Base-by-base conservation (phyloP, 2,797 vertebrate genomes). In the Hipposideros larvatus region DNA sequence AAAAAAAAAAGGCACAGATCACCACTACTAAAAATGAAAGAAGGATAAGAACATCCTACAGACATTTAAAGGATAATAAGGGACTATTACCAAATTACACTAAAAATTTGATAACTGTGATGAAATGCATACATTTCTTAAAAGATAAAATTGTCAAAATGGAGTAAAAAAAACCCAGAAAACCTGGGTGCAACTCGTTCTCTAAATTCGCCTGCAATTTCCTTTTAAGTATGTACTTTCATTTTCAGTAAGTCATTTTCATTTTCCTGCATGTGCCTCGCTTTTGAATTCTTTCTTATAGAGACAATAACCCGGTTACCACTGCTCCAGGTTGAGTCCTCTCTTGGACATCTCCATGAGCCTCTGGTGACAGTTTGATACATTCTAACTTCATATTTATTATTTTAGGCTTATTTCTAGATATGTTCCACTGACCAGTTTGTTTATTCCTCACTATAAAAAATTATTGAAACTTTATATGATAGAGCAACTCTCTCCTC, bases 391-490 rank as follows among this genome's bases (percentile, higher is more conserved):
- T 55, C 43, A 65, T 46, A 80, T 41, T 73, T 87, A 53, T 61
- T 46, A 85, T 91, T 77, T 86, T 41, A 82, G 61, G 61, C 51
- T 96, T 68, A 89, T 37, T 75, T 77, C 59, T 74, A 63, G n/a
- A 65, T 21, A 90, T 21, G 28, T 75, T 78, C 14, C 26, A 86
- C 53, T 75, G 34, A 46, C 78, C 63, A 84, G 22, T 59, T 77
- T 37, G 5, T 66, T 82, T 78, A 84, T 87, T 79, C 8, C 22
- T 37, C 70, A 21, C 57, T 1, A 55, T 73, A 59, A 87, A 89
- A 96, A 55, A 66, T 51, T 59, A 89, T 26, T 80, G 11, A 57
- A 94, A 77, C n/a, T 89, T 91, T 79, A 55, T n/a, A 46, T 26
- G 7, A 70, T 51, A 34, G 7, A 87, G 51, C 31, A 85, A 87